A percentile compares a stretch with the other conserved stretches of the same genome.
These are phyloP conservation scores for Acipenser transmontanus DNA, from an alignment of 2,797 vertebrate genomes.

Conservation along the genomic window DNA sequence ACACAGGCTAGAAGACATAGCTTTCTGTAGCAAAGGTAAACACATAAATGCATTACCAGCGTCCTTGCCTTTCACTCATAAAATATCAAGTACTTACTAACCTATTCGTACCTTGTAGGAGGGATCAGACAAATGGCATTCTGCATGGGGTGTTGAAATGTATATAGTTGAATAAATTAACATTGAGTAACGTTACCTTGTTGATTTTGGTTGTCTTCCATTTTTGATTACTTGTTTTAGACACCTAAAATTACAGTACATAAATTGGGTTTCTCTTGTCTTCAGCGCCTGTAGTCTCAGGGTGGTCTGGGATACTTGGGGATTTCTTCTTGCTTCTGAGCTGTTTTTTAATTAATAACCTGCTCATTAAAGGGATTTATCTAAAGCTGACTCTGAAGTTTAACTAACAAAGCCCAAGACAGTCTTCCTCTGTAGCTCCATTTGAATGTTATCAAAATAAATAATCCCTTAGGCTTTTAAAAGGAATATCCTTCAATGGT, in stretches of 20 bases:
- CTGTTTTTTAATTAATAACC: slow-evolving; percentile 3
- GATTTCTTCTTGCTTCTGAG: neutral
- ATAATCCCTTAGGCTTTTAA: neutral
- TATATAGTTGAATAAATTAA: too few relatives aligned
- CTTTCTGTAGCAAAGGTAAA: slow-evolving; percentile 21
- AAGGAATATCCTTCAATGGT: too few relatives aligned
- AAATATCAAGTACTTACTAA: too few relatives aligned
- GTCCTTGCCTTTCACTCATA: slow-evolving; percentile 25
- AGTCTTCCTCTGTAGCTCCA: neutral
- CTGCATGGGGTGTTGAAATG: too few relatives aligned
- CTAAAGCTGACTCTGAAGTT: slow-evolving; percentile 1
- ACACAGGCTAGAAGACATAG: slow-evolving; percentile 17
- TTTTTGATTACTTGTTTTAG: too few relatives aligned
- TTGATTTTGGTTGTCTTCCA: too few relatives aligned
- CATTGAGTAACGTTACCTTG: too few relatives aligned
- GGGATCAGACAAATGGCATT: too few relatives aligned
- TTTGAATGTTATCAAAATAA: slow-evolving; percentile 1
- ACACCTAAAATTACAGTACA: too few relatives aligned
- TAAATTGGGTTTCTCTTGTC: too few relatives aligned
- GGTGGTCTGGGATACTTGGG: neutral
- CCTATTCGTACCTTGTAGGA: too few relatives aligned
- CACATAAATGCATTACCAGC: slow-evolving; percentile 21
- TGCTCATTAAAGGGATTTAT: slow-evolving; percentile 8
- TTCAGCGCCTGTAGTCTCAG: too few relatives aligned
- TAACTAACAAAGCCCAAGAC: neutral